A percentile compares a stretch with the other conserved stretches of the same genome.
phyloP scores from a whole-genome alignment of 2,797 vertebrate species.

The Myiothlypis chrysogaster region DNA sequence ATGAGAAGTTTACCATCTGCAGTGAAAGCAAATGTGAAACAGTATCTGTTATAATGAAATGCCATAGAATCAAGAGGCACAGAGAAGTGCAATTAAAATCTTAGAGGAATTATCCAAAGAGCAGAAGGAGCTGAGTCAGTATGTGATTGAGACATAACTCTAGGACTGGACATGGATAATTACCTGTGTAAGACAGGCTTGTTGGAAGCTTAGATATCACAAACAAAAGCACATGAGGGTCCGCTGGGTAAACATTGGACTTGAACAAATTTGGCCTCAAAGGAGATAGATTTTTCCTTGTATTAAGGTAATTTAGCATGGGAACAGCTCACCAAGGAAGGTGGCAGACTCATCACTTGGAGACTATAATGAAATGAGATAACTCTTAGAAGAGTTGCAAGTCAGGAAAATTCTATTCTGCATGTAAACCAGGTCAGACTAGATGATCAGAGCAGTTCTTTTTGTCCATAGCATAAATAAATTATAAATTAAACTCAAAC shows the following conservation, averaged over 20 bases:
- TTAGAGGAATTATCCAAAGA: not conserved
- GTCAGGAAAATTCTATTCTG: conserved; percentile 2
- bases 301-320: conserved; percentile 4
- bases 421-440: not conserved
- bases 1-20: conserved; percentile 16
- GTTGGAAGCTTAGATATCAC: not conserved
- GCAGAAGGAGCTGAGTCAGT: not conserved
- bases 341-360: not conserved
- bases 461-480: not conserved
- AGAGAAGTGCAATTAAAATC: not conserved
- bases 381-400: not conserved
- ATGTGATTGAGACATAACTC: not conserved
- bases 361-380: conserved; percentile 11
- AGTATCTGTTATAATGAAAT: conserved; percentile 11
- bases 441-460: not conserved
- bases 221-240: not conserved
- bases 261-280: not conserved
- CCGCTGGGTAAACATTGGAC: not conserved
- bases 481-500: conserved; percentile 48
- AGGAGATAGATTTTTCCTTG: not conserved
- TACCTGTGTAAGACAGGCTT: not conserved
- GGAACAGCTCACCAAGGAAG: not conserved
- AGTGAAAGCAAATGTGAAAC: conserved; percentile 10
- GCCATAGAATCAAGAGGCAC: not conserved
- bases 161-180: conserved; percentile 4